Base-by-base conservation (phyloP, 30 jellyfish, hydroid and myxozoan genomes). In the Aurelia coerulea region DNA sequence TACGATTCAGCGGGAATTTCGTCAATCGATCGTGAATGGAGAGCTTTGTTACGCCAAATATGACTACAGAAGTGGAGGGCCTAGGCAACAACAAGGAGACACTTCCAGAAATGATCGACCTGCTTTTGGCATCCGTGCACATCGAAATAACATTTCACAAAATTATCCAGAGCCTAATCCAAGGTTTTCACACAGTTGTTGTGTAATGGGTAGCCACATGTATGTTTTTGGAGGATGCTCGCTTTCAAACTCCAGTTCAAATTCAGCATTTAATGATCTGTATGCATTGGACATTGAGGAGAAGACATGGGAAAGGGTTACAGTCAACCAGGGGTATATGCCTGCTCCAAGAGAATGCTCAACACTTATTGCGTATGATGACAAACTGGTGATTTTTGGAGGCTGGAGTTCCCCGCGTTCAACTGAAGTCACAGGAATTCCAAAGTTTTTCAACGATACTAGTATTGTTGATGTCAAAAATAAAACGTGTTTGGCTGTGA, bases 311-410 rank as follows among this genome's bases (percentile, higher is more conserved):
- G 82, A 74, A 35, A 79, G 90, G 66, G 65, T 89, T 54, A 68
- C 83, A 32, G 42, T 79, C 14, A 74, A 92, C 76, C 89, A 75
- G 59, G 99, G 99, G 14, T 78, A 90, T 23, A 33, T 94, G 81
- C 99, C 99, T 7, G 96, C 99, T 1, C 99, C 99, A 16, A 72
- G 99, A 32, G 99, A 94, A 46, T 88, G 99, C 70, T 74, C 97
- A 31, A 51, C 97, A 31, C 39, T 94, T 87, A 96, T 94, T 18
- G 90, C 78, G 29, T 88, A 88, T 62, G 79, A 80, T 7, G 95
- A 78, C 2, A 81, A 68, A 59, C 76, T 94, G 39, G 87, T 94
- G 10, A 64, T 94, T 12, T 94, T 76, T 84, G 99, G 99, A 10
- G 99, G 99, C 0, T 94, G 99, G 99, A 81, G 96, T 65, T 95